Evolutionary conservation across 2,113 vertebrate genomes (phyloP).

Genomic region (Camarhynchus parvulus): DNA sequence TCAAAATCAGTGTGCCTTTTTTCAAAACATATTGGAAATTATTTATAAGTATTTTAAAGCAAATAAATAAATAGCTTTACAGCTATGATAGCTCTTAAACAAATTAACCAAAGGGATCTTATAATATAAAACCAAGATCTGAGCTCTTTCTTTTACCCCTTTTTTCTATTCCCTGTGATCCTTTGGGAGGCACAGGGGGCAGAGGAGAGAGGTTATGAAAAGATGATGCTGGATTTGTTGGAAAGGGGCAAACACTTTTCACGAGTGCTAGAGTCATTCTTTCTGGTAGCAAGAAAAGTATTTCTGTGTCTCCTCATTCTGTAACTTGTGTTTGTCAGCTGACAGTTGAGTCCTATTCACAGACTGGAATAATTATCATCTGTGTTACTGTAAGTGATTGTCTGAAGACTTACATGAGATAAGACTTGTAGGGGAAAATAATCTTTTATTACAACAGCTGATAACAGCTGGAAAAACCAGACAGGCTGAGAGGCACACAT

Average conservation of each 20-base stretch:
- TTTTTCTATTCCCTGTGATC: background rate
- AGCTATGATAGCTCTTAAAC: background rate
- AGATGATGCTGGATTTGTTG: background rate
- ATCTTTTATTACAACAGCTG: background rate
- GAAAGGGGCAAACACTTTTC: background rate
- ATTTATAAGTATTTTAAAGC: background rate
- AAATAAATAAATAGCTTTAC: background rate
- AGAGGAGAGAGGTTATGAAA: background rate
- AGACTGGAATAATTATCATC: background rate
- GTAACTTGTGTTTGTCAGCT: background rate
- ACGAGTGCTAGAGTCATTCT: accelerated
- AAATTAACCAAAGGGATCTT: background rate
- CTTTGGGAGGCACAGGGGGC: background rate
- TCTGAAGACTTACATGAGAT: background rate
- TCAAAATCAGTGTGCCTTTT: background rate
- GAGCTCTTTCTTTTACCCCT: background rate
- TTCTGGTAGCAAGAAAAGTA: background rate
- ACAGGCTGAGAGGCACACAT: background rate
- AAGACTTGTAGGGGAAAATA: background rate
- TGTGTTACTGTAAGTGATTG: background rate
- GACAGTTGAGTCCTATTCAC: background rate
- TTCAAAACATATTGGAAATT: background rate
- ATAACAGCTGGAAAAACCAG: background rate
- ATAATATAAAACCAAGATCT: background rate
- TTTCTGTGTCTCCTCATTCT: background rate